phyloP scores from a whole-genome alignment of 2,113 vertebrate genomes.

The Diphyllodes magnificus region DNA sequence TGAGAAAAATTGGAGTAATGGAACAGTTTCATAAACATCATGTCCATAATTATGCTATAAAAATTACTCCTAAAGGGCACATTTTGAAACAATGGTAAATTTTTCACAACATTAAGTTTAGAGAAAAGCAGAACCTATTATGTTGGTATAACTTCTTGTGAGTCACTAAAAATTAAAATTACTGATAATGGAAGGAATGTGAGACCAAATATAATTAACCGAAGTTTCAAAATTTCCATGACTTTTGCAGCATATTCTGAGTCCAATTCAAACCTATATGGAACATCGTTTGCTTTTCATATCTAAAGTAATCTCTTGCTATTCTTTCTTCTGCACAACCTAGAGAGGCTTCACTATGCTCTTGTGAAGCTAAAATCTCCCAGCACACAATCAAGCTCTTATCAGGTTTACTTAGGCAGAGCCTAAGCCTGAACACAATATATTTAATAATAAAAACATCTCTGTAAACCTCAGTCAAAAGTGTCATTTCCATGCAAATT shows the following conservation, averaged over 20 bases:
- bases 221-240: background rate
- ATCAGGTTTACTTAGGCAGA: background rate
- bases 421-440: background rate
- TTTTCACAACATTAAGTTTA: background rate
- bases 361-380: background rate
- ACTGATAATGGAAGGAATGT: background rate
- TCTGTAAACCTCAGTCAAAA: background rate
- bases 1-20: background rate
- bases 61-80: background rate
- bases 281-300: background rate
- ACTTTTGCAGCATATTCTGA: background rate
- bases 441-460: background rate
- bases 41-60: background rate
- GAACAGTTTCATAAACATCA: background rate
- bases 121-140: background rate
- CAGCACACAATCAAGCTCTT: background rate
- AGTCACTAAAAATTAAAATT: background rate
- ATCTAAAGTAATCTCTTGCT: background rate
- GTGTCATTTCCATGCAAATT: background rate
- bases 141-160: background rate
- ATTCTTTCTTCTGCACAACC: background rate
- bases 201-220: background rate
- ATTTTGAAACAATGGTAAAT: background rate
- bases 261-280: background rate
- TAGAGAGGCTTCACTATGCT: background rate